Conservation (phyloP, 2,113 vertebrate species). For the Corvus hawaiiensis region DNA sequence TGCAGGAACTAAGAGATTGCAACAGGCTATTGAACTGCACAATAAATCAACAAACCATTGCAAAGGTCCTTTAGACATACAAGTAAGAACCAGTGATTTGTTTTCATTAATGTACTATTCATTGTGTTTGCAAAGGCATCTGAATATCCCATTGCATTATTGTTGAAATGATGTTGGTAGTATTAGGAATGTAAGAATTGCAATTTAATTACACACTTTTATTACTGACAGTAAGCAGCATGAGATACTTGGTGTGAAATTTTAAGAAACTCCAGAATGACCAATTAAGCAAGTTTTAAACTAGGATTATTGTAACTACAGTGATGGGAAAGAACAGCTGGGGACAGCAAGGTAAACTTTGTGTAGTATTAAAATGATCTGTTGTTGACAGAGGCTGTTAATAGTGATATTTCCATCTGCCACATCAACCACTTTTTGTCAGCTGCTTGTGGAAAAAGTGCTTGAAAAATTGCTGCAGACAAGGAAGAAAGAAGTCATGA, state of each 20-base stretch:
- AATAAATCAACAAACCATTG: neutral
- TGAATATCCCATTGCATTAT: neutral
- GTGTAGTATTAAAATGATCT: neutral
- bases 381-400: neutral
- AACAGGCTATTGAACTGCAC: neutral
- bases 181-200: neutral
- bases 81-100: neutral
- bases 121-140: neutral
- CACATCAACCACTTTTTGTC: neutral
- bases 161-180: neutral
- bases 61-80: neutral
- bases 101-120: neutral
- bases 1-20: neutral
- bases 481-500: neutral
- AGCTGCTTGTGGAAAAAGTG: neutral
- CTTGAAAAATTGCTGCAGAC: neutral
- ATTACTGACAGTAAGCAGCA: neutral
- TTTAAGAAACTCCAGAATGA: neutral
- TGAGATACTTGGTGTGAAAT: neutral
- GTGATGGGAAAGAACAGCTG: neutral
- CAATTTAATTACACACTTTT: neutral
- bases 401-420: neutral
- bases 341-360: neutral
- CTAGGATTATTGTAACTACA: neutral
- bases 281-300: neutral